These are phyloP conservation scores for Petrocephalus zakoni DNA, from an alignment of 2,113 vertebrate genomes.

Conservation along the genomic window DNA sequence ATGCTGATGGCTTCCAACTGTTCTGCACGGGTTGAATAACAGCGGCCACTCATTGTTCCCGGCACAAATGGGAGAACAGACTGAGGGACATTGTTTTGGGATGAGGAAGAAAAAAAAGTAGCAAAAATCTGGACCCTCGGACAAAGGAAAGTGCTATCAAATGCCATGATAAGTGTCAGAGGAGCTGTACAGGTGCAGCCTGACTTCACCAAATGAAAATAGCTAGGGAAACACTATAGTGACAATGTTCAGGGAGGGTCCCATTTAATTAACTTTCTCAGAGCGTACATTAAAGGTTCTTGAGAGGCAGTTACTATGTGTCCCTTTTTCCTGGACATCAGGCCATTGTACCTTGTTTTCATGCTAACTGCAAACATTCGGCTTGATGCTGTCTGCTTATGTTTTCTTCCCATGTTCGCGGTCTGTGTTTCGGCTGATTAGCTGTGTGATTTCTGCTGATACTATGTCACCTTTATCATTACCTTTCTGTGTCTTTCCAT, in stretches of 20 bases:
- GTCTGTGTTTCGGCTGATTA: neutral
- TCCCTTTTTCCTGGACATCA: neutral
- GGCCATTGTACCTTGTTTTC: slow-evolving; percentile 4
- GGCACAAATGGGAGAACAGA: neutral
- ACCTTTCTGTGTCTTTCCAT: neutral
- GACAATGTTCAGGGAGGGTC: slow-evolving; percentile 37
- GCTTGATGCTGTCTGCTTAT: no score
- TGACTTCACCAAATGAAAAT: slow-evolving; percentile 18
- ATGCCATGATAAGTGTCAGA: slow-evolving; percentile 23
- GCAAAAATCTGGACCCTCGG: neutral
- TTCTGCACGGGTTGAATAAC: neutral
- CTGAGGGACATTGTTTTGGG: slow-evolving; percentile 3
- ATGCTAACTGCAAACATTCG: neutral
- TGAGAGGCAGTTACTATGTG: slow-evolving; percentile 31
- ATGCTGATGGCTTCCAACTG: slow-evolving; percentile 11
- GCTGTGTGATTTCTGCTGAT: neutral
- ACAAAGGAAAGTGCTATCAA: slow-evolving; percentile 21
- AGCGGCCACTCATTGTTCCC: slow-evolving; percentile 1
- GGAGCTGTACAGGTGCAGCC: slow-evolving; percentile 20
- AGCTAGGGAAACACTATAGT: slow-evolving; percentile 6
- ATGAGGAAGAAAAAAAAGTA: neutral
- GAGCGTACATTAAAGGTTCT: slow-evolving; percentile 36
- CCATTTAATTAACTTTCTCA: slow-evolving; percentile 44
- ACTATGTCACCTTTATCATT: neutral
- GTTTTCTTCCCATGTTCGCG: neutral